phyloP scores from a whole-genome alignment of 2,797 vertebrate genomes.

The Numenius phaeopus region DNA sequence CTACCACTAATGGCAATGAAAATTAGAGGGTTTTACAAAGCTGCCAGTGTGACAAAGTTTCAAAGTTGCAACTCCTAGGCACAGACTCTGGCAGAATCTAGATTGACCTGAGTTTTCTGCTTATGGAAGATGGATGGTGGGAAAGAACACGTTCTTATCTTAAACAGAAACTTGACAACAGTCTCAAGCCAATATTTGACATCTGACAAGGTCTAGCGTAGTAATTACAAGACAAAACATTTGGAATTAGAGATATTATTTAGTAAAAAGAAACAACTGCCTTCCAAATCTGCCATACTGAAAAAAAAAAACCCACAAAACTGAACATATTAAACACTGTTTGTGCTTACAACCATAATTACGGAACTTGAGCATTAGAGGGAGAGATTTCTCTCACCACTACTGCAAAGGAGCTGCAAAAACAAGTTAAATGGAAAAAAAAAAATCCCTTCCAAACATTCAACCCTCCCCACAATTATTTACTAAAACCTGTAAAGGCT shows the following conservation, averaged over 20 bases:
- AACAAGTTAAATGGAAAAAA: slow-evolving; percentile 39
- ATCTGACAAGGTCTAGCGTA: background rate
- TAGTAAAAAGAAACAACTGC: slow-evolving; percentile 45
- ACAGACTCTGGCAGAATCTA: slow-evolving; percentile 18
- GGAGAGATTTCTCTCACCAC: slow-evolving; percentile 19
- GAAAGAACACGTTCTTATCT: background rate
- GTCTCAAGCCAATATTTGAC: slow-evolving; percentile 45
- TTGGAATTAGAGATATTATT: background rate
- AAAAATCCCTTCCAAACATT: slow-evolving; percentile 23
- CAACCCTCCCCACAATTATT: background rate
- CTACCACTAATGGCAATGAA: background rate
- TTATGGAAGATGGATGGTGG: background rate
- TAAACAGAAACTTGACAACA: slow-evolving; percentile 43
- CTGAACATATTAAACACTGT: background rate
- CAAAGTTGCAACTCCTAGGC: slow-evolving; percentile 19
- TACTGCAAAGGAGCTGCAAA: slow-evolving; percentile 51
- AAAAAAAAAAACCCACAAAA: background rate
- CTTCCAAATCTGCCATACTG: slow-evolving; percentile 37
- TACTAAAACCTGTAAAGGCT: slow-evolving; percentile 40
- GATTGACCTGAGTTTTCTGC: slow-evolving; percentile 58
- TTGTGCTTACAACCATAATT: slow-evolving; percentile 68
- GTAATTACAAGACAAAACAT: background rate
- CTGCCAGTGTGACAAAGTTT: background rate
- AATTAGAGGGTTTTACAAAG: background rate
- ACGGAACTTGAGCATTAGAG: background rate